A percentile compares a stretch with the other conserved stretches of the same genome.
Conservation (phyloP, 2,888 invertebrate species). For the Meliscaeva auricollis region DNA sequence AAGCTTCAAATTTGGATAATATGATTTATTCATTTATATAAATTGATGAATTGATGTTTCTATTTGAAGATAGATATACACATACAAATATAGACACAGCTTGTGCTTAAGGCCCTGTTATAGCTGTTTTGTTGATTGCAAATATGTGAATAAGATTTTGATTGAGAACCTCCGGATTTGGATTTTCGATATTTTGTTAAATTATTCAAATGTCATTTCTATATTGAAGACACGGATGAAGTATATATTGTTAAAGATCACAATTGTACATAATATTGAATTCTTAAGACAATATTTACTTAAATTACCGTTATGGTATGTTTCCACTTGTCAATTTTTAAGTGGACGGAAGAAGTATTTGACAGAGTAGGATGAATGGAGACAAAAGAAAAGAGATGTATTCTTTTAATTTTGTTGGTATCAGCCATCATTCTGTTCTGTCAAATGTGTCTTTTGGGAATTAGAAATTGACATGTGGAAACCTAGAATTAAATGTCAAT, state of each 20-base stretch:
- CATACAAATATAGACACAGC: neutral
- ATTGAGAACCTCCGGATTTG: slow-evolving; percentile 4
- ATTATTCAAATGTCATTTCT: neutral
- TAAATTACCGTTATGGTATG: too few relatives aligned
- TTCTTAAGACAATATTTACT: neutral
- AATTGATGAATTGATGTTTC: slow-evolving; percentile 8
- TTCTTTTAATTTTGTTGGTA: too few relatives aligned
- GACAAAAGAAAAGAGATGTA: too few relatives aligned
- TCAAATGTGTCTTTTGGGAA: too few relatives aligned
- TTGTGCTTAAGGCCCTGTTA: slow-evolving; percentile 3
- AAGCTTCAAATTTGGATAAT: neutral
- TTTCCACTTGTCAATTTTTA: too few relatives aligned
- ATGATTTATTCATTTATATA: slow-evolving; percentile 6
- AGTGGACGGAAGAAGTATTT: too few relatives aligned
- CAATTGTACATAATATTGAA: neutral
- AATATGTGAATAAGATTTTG: slow-evolving; percentile 18
- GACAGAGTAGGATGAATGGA: too few relatives aligned
- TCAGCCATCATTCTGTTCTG: too few relatives aligned
- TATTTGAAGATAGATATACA: neutral
- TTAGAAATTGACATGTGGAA: too few relatives aligned
- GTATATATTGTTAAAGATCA: neutral
- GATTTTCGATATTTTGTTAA: neutral
- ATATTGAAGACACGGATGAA: neutral
- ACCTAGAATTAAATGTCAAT: too few relatives aligned
- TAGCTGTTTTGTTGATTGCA: neutral